These are phyloP conservation scores for Karalla daura DNA, from an alignment of 2,797 vertebrate genomes.

Conservation along the genomic window DNA sequence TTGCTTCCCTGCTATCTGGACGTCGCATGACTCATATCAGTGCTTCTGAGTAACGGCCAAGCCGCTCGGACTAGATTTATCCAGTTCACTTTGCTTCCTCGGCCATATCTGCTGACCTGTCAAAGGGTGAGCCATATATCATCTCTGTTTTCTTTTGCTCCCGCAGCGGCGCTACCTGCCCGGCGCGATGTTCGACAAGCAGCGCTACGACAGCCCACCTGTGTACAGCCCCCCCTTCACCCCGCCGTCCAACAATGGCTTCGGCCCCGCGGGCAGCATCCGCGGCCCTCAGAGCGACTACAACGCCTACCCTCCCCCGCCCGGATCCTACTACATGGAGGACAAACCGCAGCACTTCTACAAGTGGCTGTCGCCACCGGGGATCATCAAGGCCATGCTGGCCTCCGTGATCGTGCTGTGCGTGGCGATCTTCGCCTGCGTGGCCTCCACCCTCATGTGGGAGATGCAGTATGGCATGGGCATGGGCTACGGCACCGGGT, in stretches of 20 bases:
- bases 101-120: too few relatives aligned
- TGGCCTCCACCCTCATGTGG: conserved; percentile 93
- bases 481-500: conserved; percentile 68
- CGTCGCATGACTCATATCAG: conserved; percentile 48
- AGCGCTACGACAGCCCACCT: conserved; percentile 84
- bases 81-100: conserved; percentile 10
- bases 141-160: too few relatives aligned
- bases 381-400: conserved; percentile 86
- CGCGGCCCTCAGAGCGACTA: conserved; percentile 75
- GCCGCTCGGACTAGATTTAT: background rate
- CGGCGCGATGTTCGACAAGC: conserved; percentile 83
- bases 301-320: conserved; percentile 81
- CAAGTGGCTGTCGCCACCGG: conserved; percentile 88
- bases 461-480: conserved; percentile 85
- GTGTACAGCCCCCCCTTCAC: conserved; percentile 85
- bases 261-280: conserved; percentile 78
- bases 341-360: conserved; percentile 87
- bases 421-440: conserved; percentile 89
- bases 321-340: conserved; percentile 86
- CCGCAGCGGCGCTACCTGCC: too few relatives aligned
- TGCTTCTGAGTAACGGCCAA: background rate
- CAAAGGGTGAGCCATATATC: too few relatives aligned
- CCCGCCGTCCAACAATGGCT: conserved; percentile 76
- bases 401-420: conserved; percentile 82
- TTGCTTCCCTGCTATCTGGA: conserved; percentile 42